These are phyloP conservation scores for Lysiphlebus fabarum DNA, from an alignment of 1,140 invertebrate species.

Conservation along the genomic window DNA sequence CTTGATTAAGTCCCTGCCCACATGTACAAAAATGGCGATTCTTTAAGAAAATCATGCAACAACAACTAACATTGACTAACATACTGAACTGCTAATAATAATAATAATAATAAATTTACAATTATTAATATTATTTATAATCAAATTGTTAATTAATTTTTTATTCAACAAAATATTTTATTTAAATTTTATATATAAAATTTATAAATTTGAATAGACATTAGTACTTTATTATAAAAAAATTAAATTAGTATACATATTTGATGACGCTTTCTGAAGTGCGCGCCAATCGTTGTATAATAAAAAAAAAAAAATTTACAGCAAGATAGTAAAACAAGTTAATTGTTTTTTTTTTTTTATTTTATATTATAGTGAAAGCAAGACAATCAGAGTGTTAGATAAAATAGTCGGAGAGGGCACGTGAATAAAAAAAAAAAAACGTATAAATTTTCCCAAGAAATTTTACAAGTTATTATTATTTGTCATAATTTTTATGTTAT, in stretches of 20 bases:
- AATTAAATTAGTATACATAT: no score
- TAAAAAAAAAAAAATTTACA: conserved; percentile 11
- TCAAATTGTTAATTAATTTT: no score
- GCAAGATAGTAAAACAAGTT: not conserved
- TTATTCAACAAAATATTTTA: no score
- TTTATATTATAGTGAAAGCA: not conserved
- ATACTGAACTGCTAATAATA: no score
- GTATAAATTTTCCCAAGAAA: no score
- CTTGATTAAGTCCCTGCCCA: conserved; percentile 33
- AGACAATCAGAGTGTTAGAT: not conserved
- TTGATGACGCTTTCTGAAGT: not conserved
- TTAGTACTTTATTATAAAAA: no score
- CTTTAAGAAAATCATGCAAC: conserved; percentile 18
- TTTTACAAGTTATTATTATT: not conserved
- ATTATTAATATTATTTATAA: no score
- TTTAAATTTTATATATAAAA: no score
- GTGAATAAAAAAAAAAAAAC: not conserved
- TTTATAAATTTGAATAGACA: no score
- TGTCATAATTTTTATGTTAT: not conserved
- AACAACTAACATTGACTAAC: no score
- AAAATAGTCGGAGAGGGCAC: not conserved
- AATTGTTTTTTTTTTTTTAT: not conserved
- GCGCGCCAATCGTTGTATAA: no score
- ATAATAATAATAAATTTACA: no score
- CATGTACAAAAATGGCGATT: conserved; percentile 46